phyloP scores from a whole-genome alignment of 1,140 invertebrate species.

The Zaprionus davidi region DNA sequence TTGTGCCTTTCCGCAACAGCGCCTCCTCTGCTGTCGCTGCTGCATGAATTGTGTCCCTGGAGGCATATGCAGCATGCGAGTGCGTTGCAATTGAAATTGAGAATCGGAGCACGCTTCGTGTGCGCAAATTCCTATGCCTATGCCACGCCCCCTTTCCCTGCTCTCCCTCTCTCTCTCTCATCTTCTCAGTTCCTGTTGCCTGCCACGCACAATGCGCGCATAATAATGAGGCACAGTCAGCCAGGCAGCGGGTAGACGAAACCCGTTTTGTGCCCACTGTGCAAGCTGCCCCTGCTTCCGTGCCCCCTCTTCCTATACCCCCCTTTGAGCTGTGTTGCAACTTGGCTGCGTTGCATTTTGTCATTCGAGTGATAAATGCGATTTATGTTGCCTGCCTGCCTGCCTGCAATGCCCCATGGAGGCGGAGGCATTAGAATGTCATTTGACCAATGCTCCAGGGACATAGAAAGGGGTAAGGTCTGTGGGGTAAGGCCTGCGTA shows the following conservation, averaged over 20 bases:
- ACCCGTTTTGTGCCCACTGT: slow-evolving; percentile 62
- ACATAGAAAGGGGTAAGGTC: neutral
- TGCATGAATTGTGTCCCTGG: slow-evolving; percentile 68
- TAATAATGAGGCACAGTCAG: slow-evolving; percentile 66
- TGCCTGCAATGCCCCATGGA: slow-evolving; percentile 35
- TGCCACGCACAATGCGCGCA: slow-evolving; percentile 78
- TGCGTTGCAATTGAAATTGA: slow-evolving; percentile 68
- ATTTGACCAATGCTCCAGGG: slow-evolving; percentile 48
- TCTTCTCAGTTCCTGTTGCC: slow-evolving; percentile 71
- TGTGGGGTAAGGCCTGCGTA: neutral
- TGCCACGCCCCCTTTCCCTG: slow-evolving; percentile 14
- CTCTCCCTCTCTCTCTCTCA: neutral
- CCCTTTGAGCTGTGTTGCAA: slow-evolving; percentile 11
- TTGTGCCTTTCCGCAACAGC: neutral
- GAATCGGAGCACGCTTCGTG: slow-evolving; percentile 80
- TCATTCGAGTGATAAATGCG: slow-evolving; percentile 74
- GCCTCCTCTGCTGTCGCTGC: slow-evolving; percentile 6
- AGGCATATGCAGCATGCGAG: slow-evolving; percentile 68
- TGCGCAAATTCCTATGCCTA: slow-evolving; percentile 72
- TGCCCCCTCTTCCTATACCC: neutral
- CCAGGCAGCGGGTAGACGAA: slow-evolving; percentile 44
- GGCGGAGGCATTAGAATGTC: slow-evolving; percentile 64
- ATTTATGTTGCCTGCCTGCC: slow-evolving; percentile 43
- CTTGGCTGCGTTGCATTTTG: slow-evolving; percentile 63
- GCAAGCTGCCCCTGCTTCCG: slow-evolving; percentile 14